Base-by-base conservation (phyloP, 2,113 vertebrate species). In the Crotalus tigris region DNA sequence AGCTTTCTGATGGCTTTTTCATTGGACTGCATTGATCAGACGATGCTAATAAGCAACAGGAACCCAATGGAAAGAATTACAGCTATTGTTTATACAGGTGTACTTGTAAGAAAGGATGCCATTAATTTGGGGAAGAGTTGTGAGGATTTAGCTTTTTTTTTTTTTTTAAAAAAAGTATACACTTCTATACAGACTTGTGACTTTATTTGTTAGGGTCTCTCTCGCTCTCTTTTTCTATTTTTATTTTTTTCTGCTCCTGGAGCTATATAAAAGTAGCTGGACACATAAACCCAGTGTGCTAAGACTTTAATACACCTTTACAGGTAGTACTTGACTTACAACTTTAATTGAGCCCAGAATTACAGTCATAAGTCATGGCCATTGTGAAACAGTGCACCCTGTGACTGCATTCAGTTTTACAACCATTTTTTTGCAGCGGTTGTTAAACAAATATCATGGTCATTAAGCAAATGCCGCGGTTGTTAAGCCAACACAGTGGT, bases 1-100 rank as follows among this genome's bases (percentile, higher is more conserved):
- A 87, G 92, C 24, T 85, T 90, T 90, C 58, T 93, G 81, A 90
- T 93, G n/a, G 51, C 46, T 54, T 23, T 64, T 90, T 10, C 46
- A 53, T 51, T 90, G 39, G 46, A 39, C 23, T 33, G 39, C 44
- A 93, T 86, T 64, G 89, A 87, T 64, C 61, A 64, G 75, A 44
- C 39, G 13, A 23, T 86, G 88, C 29, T 93, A 87, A 64, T 58
- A 81, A 87, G 89, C 69, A 86, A 88, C 12, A 92, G 24, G 17
- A 39, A 87, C 46, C 49, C 87, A 86, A n/a, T 29, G 85, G 64
- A n/a, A 90, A 93, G 57, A 93, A 86, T 29, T 86, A 87, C 53
- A 90, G 69, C 51, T 93, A 0, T 26, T 81, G 44, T 53, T n/a
- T 39, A 9, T 57, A 64, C 46, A 61, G 75, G n/a, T 61, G 33